Conservation (phyloP, 2,888 invertebrate genomes). For the Spisula solida region DNA sequence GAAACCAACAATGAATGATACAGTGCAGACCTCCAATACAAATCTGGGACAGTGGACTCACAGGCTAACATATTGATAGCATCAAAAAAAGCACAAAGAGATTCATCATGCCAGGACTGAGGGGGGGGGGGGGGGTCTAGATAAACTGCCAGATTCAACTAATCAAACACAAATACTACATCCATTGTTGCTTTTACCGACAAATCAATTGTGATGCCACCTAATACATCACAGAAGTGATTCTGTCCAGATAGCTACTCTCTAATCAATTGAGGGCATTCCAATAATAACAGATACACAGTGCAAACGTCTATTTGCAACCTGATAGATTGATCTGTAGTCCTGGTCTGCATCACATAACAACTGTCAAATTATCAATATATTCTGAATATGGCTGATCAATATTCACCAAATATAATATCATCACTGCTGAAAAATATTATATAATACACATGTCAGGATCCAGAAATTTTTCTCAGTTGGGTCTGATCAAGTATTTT, state of each 20-base stretch:
- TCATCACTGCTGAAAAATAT: too few relatives aligned
- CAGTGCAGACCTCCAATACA: too few relatives aligned
- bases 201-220: slow-evolving; percentile 8
- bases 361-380: too few relatives aligned
- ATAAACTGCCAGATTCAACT: slow-evolving; percentile 10
- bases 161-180: not conserved
- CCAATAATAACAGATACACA: not conserved
- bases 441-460: too few relatives aligned
- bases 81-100: not conserved
- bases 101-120: not conserved
- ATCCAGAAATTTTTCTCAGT: too few relatives aligned
- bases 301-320: not conserved
- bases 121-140: not conserved
- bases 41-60: not conserved
- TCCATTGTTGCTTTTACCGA: not conserved
- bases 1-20: too few relatives aligned
- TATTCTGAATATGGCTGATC: too few relatives aligned
- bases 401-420: too few relatives aligned
- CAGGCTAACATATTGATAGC: not conserved
- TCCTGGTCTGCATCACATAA: too few relatives aligned
- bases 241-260: not conserved
- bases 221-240: slow-evolving; percentile 13
- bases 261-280: not conserved
- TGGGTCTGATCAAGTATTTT: too few relatives aligned
- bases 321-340: not conserved